Evolutionary conservation across 2,888 invertebrate species (phyloP).

Genomic region (Polydrusus tereticollis): DNA sequence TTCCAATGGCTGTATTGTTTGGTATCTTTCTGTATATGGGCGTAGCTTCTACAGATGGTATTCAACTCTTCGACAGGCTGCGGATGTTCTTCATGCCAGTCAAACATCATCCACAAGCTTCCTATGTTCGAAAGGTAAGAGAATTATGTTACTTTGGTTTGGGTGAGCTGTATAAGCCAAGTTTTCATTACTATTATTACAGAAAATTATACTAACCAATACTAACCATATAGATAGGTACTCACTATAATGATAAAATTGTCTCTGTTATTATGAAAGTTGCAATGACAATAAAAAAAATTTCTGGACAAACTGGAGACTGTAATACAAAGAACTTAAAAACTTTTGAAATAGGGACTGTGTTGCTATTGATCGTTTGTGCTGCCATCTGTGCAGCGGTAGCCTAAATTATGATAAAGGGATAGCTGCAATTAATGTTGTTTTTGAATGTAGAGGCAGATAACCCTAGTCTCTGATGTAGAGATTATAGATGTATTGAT

Average conservation of each 20-base stretch:
- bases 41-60: constrained; percentile 92
- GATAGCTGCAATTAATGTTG: background rate
- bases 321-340: no score
- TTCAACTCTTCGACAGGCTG: constrained; percentile 92
- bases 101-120: constrained; percentile 93
- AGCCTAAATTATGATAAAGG: background rate
- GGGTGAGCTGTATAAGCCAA: no score
- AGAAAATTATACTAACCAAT: no score
- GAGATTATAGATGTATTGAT: no score
- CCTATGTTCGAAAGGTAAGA: constrained; percentile 88
- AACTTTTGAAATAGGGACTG: no score
- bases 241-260: no score
- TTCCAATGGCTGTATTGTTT: constrained; percentile 96
- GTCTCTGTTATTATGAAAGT: no score
- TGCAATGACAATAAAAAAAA: background rate
- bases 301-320: background rate
- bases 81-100: constrained; percentile 93
- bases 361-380: background rate
- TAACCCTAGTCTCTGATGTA: no score
- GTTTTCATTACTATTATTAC: no score
- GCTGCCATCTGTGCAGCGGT: background rate
- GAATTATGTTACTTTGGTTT: background rate
- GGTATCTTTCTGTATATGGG: constrained; percentile 99
- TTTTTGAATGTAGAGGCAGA: background rate
- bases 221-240: no score